Evolutionary conservation across 2,797 vertebrate genomes (phyloP).

Genomic region (Scarus forsteni): DNA sequence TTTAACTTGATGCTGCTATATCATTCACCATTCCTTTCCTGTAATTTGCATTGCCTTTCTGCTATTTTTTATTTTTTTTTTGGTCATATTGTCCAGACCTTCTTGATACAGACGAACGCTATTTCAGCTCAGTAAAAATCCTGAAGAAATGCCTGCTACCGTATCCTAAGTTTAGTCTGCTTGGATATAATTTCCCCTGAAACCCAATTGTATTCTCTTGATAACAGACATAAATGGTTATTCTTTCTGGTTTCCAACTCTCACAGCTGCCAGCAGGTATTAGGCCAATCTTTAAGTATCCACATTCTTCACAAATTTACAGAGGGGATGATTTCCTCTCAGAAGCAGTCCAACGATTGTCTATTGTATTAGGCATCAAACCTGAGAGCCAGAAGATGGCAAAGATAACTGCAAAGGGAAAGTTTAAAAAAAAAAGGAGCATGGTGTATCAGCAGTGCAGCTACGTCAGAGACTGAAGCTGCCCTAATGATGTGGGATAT

Average conservation of each 20-base stretch:
- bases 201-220: conserved; percentile 62
- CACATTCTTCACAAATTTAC: conserved; percentile 60
- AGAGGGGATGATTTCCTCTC: conserved; percentile 65
- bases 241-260: conserved; percentile 52
- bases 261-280: conserved; percentile 35
- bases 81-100: too few species aligned
- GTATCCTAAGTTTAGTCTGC: conserved; percentile 63
- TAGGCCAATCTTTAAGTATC: conserved; percentile 37
- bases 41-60: too few species aligned
- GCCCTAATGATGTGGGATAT: conserved; percentile 35
- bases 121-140: conserved; percentile 2
- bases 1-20: too few species aligned
- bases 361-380: conserved; percentile 63
- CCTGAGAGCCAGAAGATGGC: conserved; percentile 50
- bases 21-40: too few species aligned
- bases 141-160: conserved; percentile 23
- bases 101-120: conserved; percentile 22
- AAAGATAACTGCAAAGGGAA: conserved; percentile 40
- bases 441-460: conserved; percentile 33
- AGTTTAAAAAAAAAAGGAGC: conserved; percentile 15
- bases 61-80: too few species aligned
- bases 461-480: conserved; percentile 10
- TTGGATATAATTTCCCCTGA: conserved; percentile 40
- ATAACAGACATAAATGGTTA: conserved; percentile 61
- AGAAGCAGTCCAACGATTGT: conserved; percentile 62